Base-by-base conservation (phyloP, 2,113 vertebrate genomes). In the Eonycteris spelaea region DNA sequence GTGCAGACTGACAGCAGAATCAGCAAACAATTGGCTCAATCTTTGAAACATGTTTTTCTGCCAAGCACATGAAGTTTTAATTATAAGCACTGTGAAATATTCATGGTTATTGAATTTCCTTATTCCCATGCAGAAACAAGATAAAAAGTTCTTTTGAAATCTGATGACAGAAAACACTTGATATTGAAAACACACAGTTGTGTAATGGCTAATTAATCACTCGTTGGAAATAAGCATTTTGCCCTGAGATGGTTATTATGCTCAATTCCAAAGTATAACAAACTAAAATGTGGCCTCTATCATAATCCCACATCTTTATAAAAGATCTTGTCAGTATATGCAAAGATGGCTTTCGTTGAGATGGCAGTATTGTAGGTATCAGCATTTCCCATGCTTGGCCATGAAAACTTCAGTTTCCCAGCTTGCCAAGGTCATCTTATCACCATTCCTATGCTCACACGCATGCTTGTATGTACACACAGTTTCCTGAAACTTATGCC, bases 21-120 rank as follows among this genome's bases (percentile, higher is more conserved):
- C 61, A 97, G 94, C 67, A 96, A 97, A 97, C 97, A 97, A 97
- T 57, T 97, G 92, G 88, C 48, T 80, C 15, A 6, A 75, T 97
- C 93, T 95, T 82, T 94, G 95, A 43, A 91, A 97, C 77, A 61
- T 78, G 59, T 95, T 97, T 97, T 97, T 21, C 85, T 97, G 97
- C 96, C 98, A 98, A 98, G 97, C 90, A 70, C 97, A 98, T 97
- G 88, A 98, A 98, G 98, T 98, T 98, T 99, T 98, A 98, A 98
- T 98, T 98, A 98, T 86, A 95, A 98, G 95, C 94, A 97, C 84
- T 85, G 97, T 98, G 95, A 98, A 99, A 98, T 98, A 98, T 98
- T 98, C 96, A 98, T 97, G 96, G 51, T 95, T 89, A 83, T 96
- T 95, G 73, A 95, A 96, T 98, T 98, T 98, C 86, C 95, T 97